These are phyloP conservation scores for Polydrusus cervinus DNA, from an alignment of 2,888 invertebrate species.

Conservation along the genomic window DNA sequence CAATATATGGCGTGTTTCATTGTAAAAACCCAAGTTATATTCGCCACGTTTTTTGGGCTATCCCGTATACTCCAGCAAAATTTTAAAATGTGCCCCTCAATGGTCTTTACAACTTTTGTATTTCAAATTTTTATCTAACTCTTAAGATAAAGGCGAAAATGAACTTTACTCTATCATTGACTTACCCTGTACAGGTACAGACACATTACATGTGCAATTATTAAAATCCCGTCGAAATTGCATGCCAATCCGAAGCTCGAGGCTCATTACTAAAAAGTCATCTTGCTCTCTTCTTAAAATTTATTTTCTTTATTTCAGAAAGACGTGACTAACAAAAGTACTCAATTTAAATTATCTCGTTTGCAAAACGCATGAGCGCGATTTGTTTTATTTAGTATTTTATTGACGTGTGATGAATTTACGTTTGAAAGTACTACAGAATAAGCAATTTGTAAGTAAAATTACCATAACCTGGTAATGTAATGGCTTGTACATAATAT, in stretches of 20 bases:
- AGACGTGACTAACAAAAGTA: slow-evolving; percentile 50
- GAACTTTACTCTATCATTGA: not conserved
- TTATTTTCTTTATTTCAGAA: slow-evolving; percentile 51
- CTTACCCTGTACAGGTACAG: not conserved
- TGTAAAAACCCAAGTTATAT: no score
- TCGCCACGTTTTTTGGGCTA: no score
- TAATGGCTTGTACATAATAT: no score
- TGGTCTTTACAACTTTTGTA: no score
- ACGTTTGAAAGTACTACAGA: not conserved
- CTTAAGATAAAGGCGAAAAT: no score
- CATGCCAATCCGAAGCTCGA: slow-evolving; percentile 47
- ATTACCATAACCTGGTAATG: no score
- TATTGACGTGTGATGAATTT: slow-evolving; percentile 44
- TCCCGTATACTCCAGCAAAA: no score
- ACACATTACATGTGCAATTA: slow-evolving; percentile 43
- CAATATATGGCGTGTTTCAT: no score
- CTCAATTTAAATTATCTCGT: slow-evolving; percentile 47
- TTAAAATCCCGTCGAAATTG: slow-evolving; percentile 49
- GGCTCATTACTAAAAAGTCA: slow-evolving; percentile 54
- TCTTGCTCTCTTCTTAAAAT: slow-evolving; percentile 46
- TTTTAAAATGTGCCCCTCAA: no score
- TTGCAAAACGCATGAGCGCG: slow-evolving; percentile 40
- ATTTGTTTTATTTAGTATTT: slow-evolving; percentile 39
- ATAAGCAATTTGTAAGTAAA: no score
- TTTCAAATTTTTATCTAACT: no score